phyloP scores from a whole-genome alignment of 2,797 vertebrate genomes.

The Periparus ater region DNA sequence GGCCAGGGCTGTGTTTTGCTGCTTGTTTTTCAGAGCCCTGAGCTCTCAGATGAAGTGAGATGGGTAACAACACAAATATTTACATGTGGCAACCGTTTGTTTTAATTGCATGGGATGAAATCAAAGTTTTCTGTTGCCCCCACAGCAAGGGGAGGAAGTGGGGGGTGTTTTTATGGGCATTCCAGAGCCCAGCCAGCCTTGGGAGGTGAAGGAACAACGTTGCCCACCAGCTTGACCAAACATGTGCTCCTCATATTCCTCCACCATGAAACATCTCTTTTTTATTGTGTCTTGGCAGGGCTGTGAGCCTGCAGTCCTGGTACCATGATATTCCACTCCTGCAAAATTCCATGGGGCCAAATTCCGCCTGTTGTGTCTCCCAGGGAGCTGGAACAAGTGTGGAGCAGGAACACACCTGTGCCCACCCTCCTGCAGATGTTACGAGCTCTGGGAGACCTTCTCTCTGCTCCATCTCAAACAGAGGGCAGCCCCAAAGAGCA shows the following conservation, averaged over 20 bases:
- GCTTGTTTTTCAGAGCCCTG: not conserved
- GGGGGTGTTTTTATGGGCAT: conserved; percentile 21
- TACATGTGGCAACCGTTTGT: conserved; percentile 15
- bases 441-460: not conserved
- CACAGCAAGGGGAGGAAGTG: not conserved
- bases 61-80: conserved; percentile 49
- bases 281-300: conserved; percentile 11
- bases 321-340: not conserved
- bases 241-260: conserved; percentile 46
- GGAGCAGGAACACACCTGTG: not conserved
- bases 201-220: not conserved
- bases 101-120: conserved; percentile 34
- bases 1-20: not conserved
- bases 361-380: not conserved
- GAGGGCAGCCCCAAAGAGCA: not conserved
- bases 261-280: conserved; percentile 36
- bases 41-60: not conserved
- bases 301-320: not conserved
- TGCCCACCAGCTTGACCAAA: conserved; percentile 44
- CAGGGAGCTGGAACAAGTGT: not conserved
- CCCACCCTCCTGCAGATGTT: not conserved
- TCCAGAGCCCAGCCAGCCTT: conserved; percentile 34
- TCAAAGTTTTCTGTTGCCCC: conserved; percentile 13
- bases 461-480: not conserved
- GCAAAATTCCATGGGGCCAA: not conserved